Conservation (phyloP, 2,113 vertebrate genomes). For the Ameiurus melas region DNA sequence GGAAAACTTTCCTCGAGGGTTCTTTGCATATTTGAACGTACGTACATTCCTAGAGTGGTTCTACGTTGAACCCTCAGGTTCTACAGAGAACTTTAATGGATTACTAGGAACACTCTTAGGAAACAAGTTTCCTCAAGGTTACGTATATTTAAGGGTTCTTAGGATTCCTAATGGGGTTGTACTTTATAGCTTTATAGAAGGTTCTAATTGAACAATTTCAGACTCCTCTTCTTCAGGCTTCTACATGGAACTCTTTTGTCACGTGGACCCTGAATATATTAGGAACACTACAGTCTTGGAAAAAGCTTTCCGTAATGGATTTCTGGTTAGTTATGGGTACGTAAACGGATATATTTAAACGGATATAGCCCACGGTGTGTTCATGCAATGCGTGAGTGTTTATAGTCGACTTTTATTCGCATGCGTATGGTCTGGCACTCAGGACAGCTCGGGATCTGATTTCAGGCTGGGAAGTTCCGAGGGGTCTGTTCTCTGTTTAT, state of each 20-base stretch:
- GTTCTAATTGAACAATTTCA: neutral
- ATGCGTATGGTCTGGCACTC: neutral
- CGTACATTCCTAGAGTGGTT: neutral
- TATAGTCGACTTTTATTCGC: neutral
- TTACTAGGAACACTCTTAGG: neutral
- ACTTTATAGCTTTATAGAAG: neutral
- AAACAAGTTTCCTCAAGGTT: neutral
- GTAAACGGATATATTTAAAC: too few relatives aligned
- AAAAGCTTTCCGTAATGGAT: neutral
- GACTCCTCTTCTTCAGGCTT: neutral
- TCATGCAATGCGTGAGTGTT: neutral
- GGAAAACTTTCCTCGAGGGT: neutral
- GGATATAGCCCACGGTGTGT: neutral
- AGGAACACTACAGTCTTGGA: neutral
- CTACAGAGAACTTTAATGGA: neutral
- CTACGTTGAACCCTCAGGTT: neutral
- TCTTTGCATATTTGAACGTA: neutral
- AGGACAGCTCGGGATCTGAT: neutral
- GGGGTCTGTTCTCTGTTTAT: constrained; percentile 15
- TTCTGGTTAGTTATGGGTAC: neutral
- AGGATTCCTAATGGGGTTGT: neutral
- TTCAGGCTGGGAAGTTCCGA: neutral
- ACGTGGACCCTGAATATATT: neutral
- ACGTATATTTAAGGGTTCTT: neutral
- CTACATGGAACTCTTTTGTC: neutral